phyloP scores from a whole-genome alignment of 2,797 vertebrate genomes.

The Mormyrus hasselquistii region DNA sequence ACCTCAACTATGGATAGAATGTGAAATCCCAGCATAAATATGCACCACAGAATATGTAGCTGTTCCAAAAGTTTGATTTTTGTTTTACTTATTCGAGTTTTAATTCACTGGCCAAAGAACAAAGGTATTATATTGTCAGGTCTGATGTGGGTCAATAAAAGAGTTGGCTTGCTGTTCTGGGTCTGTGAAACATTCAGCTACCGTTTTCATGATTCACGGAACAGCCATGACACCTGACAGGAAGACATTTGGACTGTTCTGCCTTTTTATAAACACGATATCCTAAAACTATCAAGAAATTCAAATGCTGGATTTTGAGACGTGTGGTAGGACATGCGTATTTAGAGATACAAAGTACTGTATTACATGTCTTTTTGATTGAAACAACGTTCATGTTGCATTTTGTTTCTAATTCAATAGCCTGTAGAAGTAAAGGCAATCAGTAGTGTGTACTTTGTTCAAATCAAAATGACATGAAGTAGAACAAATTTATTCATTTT shows the following conservation, averaged over 20 bases:
- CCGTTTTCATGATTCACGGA: background rate
- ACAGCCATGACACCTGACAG: background rate
- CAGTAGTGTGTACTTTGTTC: background rate
- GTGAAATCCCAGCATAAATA: background rate
- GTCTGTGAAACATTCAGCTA: background rate
- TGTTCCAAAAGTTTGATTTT: background rate
- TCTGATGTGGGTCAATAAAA: background rate
- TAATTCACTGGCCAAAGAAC: background rate
- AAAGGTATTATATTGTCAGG: conserved; percentile 14
- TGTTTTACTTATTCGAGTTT: background rate
- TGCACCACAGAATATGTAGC: background rate
- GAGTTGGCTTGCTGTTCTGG: background rate
- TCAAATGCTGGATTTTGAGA: conserved; percentile 20
- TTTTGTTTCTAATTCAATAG: background rate
- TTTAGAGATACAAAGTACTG: background rate
- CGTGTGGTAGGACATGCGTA: background rate
- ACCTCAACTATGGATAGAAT: background rate
- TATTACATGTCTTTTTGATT: background rate
- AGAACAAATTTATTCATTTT: background rate
- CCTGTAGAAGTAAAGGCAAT: background rate
- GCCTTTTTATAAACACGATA: background rate
- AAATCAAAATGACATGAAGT: background rate
- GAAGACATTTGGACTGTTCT: background rate
- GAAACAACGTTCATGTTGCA: background rate
- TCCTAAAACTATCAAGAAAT: background rate